Evolutionary conservation across 1,140 invertebrate species (phyloP).

Genomic region (Geopemphigus sp.): DNA sequence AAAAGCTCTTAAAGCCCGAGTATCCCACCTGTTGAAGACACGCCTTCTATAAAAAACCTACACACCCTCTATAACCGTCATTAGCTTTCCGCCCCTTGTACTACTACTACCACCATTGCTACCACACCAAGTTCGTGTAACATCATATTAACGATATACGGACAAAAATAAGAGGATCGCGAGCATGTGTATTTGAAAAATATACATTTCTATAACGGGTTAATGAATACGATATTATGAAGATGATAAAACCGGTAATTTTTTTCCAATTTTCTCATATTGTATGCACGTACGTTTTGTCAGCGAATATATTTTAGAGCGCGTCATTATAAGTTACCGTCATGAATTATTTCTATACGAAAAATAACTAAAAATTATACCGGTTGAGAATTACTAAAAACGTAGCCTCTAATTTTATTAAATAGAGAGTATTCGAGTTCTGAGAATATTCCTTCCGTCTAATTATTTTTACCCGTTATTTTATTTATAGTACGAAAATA

Average conservation of each 20-base stretch:
- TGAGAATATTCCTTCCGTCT: no score
- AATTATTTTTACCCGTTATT: no score
- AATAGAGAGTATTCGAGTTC: no score
- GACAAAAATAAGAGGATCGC: not conserved
- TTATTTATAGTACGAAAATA: no score
- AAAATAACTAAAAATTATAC: no score
- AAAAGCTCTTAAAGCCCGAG: conserved; percentile 45
- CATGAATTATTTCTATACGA: no score
- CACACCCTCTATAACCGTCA: conserved; percentile 24
- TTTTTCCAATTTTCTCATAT: not conserved
- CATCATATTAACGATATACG: not conserved
- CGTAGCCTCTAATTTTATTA: no score
- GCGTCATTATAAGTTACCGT: not conserved
- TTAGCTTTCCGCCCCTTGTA: conserved; percentile 31
- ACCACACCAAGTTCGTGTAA: not conserved
- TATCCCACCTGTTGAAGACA: conserved; percentile 45
- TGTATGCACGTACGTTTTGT: not conserved
- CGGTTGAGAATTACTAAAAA: no score
- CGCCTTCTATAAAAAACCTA: conserved; percentile 14
- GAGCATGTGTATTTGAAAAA: not conserved
- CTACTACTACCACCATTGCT: not conserved
- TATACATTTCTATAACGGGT: not conserved
- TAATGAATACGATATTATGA: not conserved
- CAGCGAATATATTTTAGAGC: not conserved
- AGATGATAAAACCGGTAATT: not conserved